A percentile compares a stretch with the other conserved stretches of the same genome.
phyloP scores from a whole-genome alignment of 2,113 vertebrate species.

The Xenopus tropicalis region UCB_Xtro_10.0 CM004443.2:94973501-94974000 shows the following conservation, averaged over 20 bases:
- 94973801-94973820: constrained; percentile 22
- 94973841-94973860: constrained; percentile 29
- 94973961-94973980: constrained; percentile 31
- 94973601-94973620: too few species aligned
- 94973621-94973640: too few species aligned
- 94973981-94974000: constrained; percentile 2
- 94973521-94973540: too few species aligned
- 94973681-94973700: too few species aligned
- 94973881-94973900: constrained; percentile 35
- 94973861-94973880: constrained; percentile 9
- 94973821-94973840: constrained; percentile 26
- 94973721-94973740: too few species aligned
- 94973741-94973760: constrained; percentile 9
- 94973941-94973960: constrained; percentile 23
- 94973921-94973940: constrained; percentile 30
- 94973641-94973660: too few species aligned
- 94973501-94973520: too few species aligned
- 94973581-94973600: too few species aligned
- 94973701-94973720: too few species aligned
- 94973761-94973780: constrained; percentile 7
- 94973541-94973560: too few species aligned
- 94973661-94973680: too few species aligned
- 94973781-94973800: constrained; percentile 1
- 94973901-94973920: constrained; percentile 30
- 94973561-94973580: too few species aligned